Percentiles rank a stretch among this genome's conserved stretches.
Evolutionary conservation across 1,140 invertebrate genomes (phyloP).

Genomic region (Wiebesia pumilae): DNA sequence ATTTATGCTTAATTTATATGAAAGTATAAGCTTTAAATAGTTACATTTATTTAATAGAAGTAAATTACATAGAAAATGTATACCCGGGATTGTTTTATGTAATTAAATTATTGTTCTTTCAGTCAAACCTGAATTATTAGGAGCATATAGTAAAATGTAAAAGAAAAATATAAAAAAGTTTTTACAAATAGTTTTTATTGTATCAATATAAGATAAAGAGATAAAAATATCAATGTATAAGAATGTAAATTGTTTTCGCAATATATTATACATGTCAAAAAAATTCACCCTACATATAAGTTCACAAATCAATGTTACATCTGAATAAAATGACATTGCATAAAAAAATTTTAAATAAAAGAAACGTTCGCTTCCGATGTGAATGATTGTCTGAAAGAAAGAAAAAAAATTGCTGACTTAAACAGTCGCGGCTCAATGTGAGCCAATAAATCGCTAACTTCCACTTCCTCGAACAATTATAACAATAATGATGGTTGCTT

Average conservation of each 20-base stretch:
- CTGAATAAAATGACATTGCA: not conserved
- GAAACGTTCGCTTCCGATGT: not conserved
- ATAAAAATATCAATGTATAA: conserved; percentile 38
- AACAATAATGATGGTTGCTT: not conserved
- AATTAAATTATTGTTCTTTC: not conserved
- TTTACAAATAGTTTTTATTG: conserved; percentile 46
- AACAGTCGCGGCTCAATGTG: conserved; percentile 64
- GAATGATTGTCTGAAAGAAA: not conserved
- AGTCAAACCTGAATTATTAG: not conserved
- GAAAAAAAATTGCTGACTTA: conserved; percentile 18
- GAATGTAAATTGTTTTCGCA: conserved; percentile 10
- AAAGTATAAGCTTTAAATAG: no score
- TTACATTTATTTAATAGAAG: no score
- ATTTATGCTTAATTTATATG: no score
- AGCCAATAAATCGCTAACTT: conserved; percentile 60
- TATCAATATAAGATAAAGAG: conserved; percentile 40
- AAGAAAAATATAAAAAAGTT: conserved; percentile 2
- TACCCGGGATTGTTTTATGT: not conserved
- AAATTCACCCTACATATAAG: not conserved
- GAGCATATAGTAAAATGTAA: not conserved
- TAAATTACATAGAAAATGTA: no score
- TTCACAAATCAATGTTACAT: not conserved
- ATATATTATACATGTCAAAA: not conserved
- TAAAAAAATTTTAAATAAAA: not conserved
- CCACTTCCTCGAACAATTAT: conserved; percentile 17